Evolutionary conservation across 2,797 vertebrate species (phyloP), one percentile per base, ranked within the genome.

Genomic region (Coccyzus lansbergi): DNA sequence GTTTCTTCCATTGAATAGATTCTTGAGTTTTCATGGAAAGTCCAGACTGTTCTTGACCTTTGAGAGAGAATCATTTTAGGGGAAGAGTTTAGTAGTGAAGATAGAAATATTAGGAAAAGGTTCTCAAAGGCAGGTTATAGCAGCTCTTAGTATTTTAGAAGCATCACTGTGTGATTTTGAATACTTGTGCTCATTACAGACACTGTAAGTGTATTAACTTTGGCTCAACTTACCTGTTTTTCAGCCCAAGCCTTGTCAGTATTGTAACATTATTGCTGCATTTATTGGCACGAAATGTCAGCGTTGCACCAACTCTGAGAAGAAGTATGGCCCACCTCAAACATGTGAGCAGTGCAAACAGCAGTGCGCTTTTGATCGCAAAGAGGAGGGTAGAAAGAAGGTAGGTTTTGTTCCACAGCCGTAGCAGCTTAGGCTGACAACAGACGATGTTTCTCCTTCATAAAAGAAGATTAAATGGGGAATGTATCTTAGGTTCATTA

Each of bases 221-320:
- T 5, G 13, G 7, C 71, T 88, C 20, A 64, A 58, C 22, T 10
- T 95, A 1, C 59, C 36, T 95, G 79, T 96, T 96, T 90, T 97
- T 14, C 96, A 99, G 99, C 99, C 99, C 88, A 99, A 99, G 96
- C 99, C 99, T 84, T 99, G 99, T 96, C 99, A 99, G 97, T 99
- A 99, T 98, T 99, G 99, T 98, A 99, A 99, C 97, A 99, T 99
- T 90, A 99, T 99, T 87, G 99, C 99, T 68, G 99, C 99, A 3
- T 99, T 99, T 95, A 99, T 99, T 58, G 99, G 99, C 92, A 99
- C 99, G 56, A 99, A 99, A 97, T 99, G 99, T 95, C 99, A 99
- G 95, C 99, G 99, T 88, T 99, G 99, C 94, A 99, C 99, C 76
- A 99, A 99, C 98, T 99, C 99, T 2, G 99, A 99, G 97, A 99